Base-by-base conservation (phyloP, 2,888 invertebrate genomes). In the Agrochola lychnidis region DNA sequence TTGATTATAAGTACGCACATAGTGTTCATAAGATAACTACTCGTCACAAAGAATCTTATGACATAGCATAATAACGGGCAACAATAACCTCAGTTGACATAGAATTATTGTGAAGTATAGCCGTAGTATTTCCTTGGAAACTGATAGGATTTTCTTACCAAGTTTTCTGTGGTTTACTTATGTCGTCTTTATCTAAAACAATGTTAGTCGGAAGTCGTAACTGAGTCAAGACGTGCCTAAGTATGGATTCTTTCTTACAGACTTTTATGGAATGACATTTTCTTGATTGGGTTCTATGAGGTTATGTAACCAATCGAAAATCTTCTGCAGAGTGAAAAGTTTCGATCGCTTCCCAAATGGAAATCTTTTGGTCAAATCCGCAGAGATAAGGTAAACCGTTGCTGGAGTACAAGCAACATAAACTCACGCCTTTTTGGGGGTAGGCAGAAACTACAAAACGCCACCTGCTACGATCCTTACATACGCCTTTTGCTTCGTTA, bases 1-100 rank as follows among this genome's bases (percentile, higher is more conserved):
- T 66, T 82, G 73, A 78, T 86, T 78, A 62, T 48, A 51, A 64
- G 62, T 57, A 77, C 22, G 48, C 25, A 22, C 79, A 53, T 48
- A 51, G 57, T 69, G 51, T 62, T 81, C 61, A 53, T 76, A 66
- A 66, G 48, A 66, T 57, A 61, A 69, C 22, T 36, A 42, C 63
- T 53, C 73, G 83, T 70, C 56, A 82, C 70, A 82, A 78, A 72
- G 69, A 66, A 85, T 85, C 82, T 81, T 80, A 76, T 82, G 85
- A 80, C 67, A 74, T 63, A 66, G 36, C 36, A 10, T 67, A 70
- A 70, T 80, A 59, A 80, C 53, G 9, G 45, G 19, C 36, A 9
- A 75, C 56, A 57, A 61, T 48, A 59, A 53, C 57, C 59, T 57
- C 5, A 1, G 30, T 67, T 70, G 56, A 16, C 22, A 25, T 4